These are phyloP conservation scores for Acheta domesticus DNA, from an alignment of 2,888 invertebrate species.

Conservation along the genomic window DNA sequence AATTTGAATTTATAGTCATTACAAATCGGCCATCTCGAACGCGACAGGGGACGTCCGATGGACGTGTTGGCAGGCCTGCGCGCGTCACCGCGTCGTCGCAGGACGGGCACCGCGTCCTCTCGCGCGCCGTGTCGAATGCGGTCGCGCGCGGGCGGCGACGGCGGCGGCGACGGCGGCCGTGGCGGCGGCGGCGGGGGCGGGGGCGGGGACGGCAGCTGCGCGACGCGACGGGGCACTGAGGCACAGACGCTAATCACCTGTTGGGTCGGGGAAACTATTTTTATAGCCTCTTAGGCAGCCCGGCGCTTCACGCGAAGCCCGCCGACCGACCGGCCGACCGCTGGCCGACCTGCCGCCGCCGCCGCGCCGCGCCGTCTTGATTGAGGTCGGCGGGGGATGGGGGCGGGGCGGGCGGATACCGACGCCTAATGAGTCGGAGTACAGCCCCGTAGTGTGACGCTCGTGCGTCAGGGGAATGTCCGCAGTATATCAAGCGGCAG, in stretches of 20 bases:
- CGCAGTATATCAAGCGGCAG: no score
- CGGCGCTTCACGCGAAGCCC: neutral
- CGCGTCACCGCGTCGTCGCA: neutral
- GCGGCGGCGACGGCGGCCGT: neutral
- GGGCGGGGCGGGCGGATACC: neutral
- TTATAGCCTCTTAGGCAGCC: slow-evolving; percentile 6
- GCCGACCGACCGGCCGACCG: neutral
- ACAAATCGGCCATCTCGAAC: no score
- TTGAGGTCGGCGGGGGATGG: neutral
- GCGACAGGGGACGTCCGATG: no score
- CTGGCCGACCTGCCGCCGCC: neutral
- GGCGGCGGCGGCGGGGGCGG: neutral
- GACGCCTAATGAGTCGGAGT: neutral
- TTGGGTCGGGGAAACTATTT: slow-evolving; percentile 9
- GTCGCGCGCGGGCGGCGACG: neutral
- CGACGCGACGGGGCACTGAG: neutral
- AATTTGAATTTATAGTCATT: no score
- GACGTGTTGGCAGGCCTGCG: neutral
- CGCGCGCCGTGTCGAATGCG: neutral
- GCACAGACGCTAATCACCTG: neutral
- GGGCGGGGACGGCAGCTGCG: neutral
- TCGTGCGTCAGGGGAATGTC: no score
- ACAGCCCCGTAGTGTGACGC: neutral
- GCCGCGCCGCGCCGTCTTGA: neutral
- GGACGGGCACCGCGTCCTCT: neutral